Percentiles rank a stretch among this genome's conserved stretches.
Conservation (phyloP, 2,113 vertebrate species). For the Cromileptes altivelis region DNA sequence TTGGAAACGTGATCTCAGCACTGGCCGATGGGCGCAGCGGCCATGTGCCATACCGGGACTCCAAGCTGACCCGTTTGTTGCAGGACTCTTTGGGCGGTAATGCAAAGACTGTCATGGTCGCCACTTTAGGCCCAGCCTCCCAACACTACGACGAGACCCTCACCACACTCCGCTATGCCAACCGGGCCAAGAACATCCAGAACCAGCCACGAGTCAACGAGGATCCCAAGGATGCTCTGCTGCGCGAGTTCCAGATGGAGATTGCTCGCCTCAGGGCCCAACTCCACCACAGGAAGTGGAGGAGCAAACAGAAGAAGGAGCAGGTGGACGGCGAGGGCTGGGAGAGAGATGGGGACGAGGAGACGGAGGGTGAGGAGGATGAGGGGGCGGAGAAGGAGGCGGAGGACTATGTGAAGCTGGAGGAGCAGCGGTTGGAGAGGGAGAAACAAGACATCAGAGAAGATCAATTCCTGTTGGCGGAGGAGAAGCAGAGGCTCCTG, state of each 20-base stretch:
- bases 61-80: constrained; percentile 96
- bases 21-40: constrained; percentile 93
- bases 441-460: constrained; percentile 96
- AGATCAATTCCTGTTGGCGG: constrained; percentile 92
- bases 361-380: constrained; percentile 82
- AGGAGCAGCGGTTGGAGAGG: constrained; percentile 93
- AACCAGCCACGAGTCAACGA: constrained; percentile 97
- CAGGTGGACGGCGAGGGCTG: constrained; percentile 84
- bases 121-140: constrained; percentile 92
- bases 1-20: constrained; percentile 97
- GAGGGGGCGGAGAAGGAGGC: constrained; percentile 85
- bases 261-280: constrained; percentile 94
- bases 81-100: constrained; percentile 98
- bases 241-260: constrained; percentile 96
- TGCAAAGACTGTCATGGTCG: constrained; percentile 98
- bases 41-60: constrained; percentile 97
- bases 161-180: constrained; percentile 96
- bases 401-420: constrained; percentile 92
- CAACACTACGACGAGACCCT: constrained; percentile 96
- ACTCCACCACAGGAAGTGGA: constrained; percentile 89
- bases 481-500: constrained; percentile 95
- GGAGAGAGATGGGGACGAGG: constrained; percentile 64
- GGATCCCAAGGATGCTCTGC: constrained; percentile 96
- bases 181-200: constrained; percentile 98
- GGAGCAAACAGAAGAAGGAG: constrained; percentile 89